phyloP scores from a whole-genome alignment of 2,888 invertebrate genomes.

The Scrobipalpa costella region DNA sequence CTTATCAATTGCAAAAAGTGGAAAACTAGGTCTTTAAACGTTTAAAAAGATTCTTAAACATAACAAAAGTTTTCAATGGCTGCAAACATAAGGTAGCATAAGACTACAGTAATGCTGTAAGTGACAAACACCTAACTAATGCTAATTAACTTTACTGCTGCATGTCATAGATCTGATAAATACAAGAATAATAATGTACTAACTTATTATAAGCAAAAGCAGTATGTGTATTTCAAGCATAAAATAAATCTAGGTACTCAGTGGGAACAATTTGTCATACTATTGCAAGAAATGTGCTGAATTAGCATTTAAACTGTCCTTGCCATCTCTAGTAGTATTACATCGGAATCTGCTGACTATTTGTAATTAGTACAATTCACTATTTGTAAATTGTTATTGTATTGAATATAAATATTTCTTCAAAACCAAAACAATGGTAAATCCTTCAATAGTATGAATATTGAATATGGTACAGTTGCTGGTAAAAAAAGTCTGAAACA shows the following conservation, averaged over 20 bases:
- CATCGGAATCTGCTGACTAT: background rate
- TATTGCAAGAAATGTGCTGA: background rate
- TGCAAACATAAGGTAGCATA: no score
- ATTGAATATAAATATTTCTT: no score
- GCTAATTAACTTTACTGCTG: background rate
- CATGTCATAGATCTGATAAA: background rate
- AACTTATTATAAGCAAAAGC: background rate
- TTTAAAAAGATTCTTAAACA: no score
- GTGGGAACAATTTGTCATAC: background rate
- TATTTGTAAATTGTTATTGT: no score
- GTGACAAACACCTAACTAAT: constrained; percentile 12
- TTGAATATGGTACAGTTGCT: no score
- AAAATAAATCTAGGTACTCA: background rate
- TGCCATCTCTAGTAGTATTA: background rate
- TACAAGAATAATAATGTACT: background rate
- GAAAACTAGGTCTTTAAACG: no score
- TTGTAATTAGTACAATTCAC: background rate
- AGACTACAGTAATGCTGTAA: background rate
- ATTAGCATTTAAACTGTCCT: background rate
- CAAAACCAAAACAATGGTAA: no score
- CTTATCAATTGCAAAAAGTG: no score
- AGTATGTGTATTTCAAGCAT: background rate
- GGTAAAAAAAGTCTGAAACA: no score
- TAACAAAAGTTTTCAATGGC: no score
- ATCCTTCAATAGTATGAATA: no score